phyloP scores from a whole-genome alignment of 2,797 vertebrate species.

The Amblyraja radiata region DNA sequence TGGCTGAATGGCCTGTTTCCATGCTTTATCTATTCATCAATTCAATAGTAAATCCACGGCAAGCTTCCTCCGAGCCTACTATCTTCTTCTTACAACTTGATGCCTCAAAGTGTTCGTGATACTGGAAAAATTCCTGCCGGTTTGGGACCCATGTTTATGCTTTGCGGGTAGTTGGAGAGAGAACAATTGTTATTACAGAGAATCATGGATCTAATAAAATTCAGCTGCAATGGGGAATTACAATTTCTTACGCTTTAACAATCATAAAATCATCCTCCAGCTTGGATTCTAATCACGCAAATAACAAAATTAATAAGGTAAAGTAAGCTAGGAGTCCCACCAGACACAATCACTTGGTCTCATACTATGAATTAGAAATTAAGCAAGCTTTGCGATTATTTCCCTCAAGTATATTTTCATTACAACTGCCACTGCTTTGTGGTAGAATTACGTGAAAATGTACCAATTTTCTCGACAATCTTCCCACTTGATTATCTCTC shows the following conservation, averaged over 20 bases:
- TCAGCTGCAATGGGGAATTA: not conserved
- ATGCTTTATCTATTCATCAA: too few species aligned
- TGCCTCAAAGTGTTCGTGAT: too few species aligned
- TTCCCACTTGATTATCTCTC: slow-evolving; percentile 31
- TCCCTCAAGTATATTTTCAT: slow-evolving; percentile 34
- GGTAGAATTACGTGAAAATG: slow-evolving; percentile 31
- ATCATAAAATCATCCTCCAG: slow-evolving; percentile 27
- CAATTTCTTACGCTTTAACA: slow-evolving; percentile 27
- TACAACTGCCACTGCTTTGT: not conserved
- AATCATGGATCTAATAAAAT: slow-evolving; percentile 14
- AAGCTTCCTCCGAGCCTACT: too few species aligned
- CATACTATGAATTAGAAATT: slow-evolving; percentile 31
- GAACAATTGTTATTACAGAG: slow-evolving; percentile 16
- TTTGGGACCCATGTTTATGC: not conserved
- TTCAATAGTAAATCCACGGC: too few species aligned
- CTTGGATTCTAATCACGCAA: slow-evolving; percentile 9
- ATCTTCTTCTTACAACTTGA: too few species aligned
- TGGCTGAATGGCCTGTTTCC: too few species aligned
- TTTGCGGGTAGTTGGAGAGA: not conserved
- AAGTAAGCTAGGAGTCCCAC: not conserved
- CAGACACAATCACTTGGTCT: not conserved
- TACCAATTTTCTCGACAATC: slow-evolving; percentile 32
- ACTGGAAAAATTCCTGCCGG: not conserved
- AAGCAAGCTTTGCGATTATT: slow-evolving; percentile 32
- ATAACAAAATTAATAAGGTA: slow-evolving; percentile 36